Conservation (phyloP, 2,888 invertebrate species). For the Entomobrya multifasciata region DNA sequence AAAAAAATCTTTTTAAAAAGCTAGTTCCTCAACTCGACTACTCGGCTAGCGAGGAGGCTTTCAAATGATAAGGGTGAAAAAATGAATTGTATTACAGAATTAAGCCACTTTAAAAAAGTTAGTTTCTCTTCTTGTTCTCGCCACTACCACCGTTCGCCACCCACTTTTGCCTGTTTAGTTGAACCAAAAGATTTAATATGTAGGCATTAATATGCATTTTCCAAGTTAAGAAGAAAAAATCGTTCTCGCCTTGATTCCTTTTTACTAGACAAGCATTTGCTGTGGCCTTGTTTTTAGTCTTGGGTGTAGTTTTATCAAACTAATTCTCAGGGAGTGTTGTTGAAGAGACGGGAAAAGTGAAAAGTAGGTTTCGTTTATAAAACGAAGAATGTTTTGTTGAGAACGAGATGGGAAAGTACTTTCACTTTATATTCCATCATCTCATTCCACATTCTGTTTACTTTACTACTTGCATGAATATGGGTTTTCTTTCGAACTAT, state of each 20-base stretch:
- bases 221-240: neutral
- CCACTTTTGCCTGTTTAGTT: neutral
- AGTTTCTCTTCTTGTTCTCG: neutral
- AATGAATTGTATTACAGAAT: slow-evolving; percentile 33
- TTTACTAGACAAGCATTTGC: neutral
- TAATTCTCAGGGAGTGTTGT: no score
- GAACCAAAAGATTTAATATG: neutral
- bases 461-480: no score
- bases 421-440: no score
- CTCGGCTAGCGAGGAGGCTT: no score
- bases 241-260: neutral
- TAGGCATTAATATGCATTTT: slow-evolving; percentile 39
- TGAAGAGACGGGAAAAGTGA: neutral
- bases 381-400: no score
- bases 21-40: no score
- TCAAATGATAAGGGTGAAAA: neutral
- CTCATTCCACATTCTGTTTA: no score
- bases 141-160: neutral
- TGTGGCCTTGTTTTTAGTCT: no score
- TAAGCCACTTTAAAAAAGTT: slow-evolving; percentile 13
- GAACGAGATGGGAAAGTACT: no score
- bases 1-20: no score
- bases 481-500: no score
- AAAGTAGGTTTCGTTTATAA: neutral
- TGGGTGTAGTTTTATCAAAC: no score